A percentile compares a stretch with the other conserved stretches of the same genome.
Evolutionary conservation across 2,113 vertebrate species (phyloP).

Genomic region (Oenanthe melanoleuca): DNA sequence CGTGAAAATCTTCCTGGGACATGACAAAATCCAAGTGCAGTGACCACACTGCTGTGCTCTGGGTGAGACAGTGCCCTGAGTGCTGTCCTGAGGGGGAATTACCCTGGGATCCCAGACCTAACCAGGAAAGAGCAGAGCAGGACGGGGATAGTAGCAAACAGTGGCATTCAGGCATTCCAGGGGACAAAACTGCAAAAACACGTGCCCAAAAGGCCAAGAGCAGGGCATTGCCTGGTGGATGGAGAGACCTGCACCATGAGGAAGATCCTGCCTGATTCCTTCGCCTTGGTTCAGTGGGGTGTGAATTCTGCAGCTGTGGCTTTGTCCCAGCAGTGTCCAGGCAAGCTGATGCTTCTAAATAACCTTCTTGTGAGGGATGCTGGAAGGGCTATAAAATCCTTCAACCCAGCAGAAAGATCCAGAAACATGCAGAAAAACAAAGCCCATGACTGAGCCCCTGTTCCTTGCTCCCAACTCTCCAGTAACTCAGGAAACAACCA

Average conservation of each 20-base stretch:
- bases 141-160: not conserved
- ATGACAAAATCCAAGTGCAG: not conserved
- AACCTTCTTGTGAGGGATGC: not conserved
- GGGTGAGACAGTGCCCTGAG: not conserved
- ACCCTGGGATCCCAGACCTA: not conserved
- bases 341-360: not conserved
- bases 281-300: not conserved
- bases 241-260: not conserved
- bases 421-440: not conserved
- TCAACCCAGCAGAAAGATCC: not conserved
- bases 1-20: not conserved
- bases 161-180: not conserved
- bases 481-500: not conserved
- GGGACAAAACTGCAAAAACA: not conserved
- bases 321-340: not conserved
- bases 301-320: not conserved
- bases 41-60: not conserved
- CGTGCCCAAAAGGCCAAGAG: not conserved
- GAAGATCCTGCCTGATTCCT: not conserved
- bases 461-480: not conserved
- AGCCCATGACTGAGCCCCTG: not conserved
- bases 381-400: not conserved
- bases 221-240: not conserved
- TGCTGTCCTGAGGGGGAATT: not conserved
- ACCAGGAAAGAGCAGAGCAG: not conserved